phyloP scores from a whole-genome alignment of 2,113 vertebrate species.

The Chrysochloris asiatica region DNA sequence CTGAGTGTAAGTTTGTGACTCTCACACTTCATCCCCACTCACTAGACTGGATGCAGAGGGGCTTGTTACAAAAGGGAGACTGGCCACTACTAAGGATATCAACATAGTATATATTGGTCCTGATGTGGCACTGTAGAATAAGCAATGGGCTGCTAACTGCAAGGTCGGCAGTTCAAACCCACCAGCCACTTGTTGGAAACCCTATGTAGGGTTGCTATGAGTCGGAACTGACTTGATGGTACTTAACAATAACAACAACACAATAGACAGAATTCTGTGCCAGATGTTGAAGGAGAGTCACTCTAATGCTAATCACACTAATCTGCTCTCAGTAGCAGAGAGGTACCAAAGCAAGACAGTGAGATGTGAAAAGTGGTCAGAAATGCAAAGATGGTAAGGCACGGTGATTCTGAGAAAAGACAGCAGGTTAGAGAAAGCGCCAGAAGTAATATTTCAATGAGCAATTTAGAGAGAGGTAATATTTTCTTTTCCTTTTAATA shows the following conservation, averaged over 20 bases:
- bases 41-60: neutral
- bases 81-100: neutral
- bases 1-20: neutral
- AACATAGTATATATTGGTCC: neutral
- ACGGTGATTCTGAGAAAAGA: neutral
- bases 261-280: neutral
- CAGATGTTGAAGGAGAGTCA: too few species aligned
- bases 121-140: too few species aligned
- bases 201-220: too few species aligned
- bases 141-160: accelerated
- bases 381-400: neutral
- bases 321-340: neutral
- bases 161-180: too few species aligned
- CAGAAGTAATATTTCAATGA: neutral
- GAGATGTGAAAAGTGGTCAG: neutral
- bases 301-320: neutral
- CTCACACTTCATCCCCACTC: neutral
- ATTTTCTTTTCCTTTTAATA: neutral
- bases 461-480: neutral
- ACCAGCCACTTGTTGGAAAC: too few species aligned
- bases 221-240: too few species aligned
- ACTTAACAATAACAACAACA: too few species aligned
- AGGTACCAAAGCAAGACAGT: neutral
- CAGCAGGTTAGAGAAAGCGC: neutral
- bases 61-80: neutral